Conservation (phyloP, 2,113 vertebrate genomes). For the human region DNA sequence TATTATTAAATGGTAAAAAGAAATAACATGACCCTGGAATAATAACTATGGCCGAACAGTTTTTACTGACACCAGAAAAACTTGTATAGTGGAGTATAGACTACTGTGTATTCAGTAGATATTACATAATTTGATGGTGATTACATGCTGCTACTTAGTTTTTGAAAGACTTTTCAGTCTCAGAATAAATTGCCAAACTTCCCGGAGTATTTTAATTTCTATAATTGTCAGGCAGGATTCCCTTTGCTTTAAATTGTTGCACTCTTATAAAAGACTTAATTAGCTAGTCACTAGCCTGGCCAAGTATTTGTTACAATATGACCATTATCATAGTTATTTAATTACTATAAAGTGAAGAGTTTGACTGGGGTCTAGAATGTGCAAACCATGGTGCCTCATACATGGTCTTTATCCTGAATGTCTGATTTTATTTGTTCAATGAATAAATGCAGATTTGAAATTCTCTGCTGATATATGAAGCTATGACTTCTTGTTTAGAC, state of each 20-base stretch:
- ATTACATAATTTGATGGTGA: neutral
- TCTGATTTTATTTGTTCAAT: neutral
- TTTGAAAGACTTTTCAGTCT: slow-evolving; percentile 10
- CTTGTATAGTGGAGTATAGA: neutral
- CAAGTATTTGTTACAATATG: neutral
- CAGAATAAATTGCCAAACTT: neutral
- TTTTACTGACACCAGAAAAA: slow-evolving; percentile 21
- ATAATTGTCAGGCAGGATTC: neutral
- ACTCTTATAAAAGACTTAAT: neutral
- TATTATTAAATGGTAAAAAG: neutral
- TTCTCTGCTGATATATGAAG: neutral
- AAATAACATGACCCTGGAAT: neutral
- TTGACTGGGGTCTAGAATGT: neutral
- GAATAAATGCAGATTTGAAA: neutral
- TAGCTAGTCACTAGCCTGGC: neutral
- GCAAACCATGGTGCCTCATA: neutral
- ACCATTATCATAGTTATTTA: neutral
- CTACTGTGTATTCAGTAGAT: neutral
- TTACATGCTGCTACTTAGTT: neutral
- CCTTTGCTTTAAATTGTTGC: slow-evolving; percentile 35
- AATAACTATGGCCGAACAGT: neutral
- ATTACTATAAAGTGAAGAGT: neutral
- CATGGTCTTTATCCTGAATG: neutral
- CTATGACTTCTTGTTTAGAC: neutral
- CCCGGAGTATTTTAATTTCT: slow-evolving; percentile 16